These are phyloP conservation scores for Pseudomyrmex cubaensis DNA, from an alignment of 1,140 invertebrate species.

Conservation along the genomic window DNA sequence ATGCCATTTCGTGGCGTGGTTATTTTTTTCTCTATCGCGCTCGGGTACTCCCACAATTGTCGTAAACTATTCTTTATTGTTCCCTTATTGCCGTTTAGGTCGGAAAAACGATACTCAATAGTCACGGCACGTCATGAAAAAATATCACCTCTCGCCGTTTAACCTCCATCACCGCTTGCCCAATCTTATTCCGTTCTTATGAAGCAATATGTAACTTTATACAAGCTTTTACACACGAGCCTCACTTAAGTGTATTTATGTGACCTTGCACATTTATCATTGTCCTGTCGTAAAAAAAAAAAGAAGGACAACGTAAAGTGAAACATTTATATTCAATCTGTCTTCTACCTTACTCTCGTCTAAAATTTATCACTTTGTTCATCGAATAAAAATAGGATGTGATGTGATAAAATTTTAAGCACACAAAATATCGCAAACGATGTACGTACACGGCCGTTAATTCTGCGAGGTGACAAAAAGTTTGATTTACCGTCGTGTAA, in stretches of 20 bases:
- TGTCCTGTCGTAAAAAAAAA: background rate
- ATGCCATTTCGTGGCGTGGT: constrained; percentile 9
- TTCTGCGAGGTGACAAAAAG: constrained; percentile 35
- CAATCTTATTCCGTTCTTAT: constrained; percentile 18
- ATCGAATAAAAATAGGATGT: constrained; percentile 18
- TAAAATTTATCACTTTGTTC: constrained; percentile 57
- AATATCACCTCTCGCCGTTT: constrained; percentile 18
- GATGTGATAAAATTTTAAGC: constrained; percentile 12
- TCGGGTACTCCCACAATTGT: constrained; percentile 27
- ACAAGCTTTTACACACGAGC: constrained; percentile 1
- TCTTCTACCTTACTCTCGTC: constrained; percentile 15
- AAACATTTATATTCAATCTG: constrained; percentile 69
- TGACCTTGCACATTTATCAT: constrained; percentile 59
- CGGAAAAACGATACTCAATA: constrained; percentile 43
- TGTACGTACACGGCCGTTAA: constrained; percentile 38
- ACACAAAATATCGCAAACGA: constrained; percentile 9
- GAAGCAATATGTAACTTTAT: constrained; percentile 66
- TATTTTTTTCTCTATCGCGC: background rate
- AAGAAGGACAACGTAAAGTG: constrained; percentile 55
- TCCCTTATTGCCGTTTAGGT: constrained; percentile 66
- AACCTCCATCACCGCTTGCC: constrained; percentile 14
- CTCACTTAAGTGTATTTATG: constrained; percentile 65
- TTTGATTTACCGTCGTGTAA: constrained; percentile 33
- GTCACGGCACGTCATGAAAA: constrained; percentile 42
- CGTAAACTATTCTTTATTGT: constrained; percentile 68